Base-by-base conservation (phyloP, 2,888 invertebrate species). In the Margaritifera margaritifera region DNA sequence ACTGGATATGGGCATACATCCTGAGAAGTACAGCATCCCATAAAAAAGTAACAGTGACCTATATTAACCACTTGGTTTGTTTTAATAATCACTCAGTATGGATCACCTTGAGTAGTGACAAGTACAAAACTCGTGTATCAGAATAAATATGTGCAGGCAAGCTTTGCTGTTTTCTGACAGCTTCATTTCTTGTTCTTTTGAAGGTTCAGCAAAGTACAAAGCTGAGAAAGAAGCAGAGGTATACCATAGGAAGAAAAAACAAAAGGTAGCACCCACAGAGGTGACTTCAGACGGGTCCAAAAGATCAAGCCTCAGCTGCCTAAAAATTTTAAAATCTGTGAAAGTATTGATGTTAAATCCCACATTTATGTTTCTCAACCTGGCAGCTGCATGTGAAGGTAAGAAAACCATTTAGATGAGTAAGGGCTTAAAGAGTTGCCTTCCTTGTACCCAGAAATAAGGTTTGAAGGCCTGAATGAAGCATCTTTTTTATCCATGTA, bases 301-400 rank as follows among this genome's bases (percentile, higher is more conserved):
- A 20, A 66, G 68, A 62, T 52, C 60, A 8, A 66, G 42, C 6
- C 62, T 76, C 25, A 75, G 70, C 62, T 71, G 86, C 50, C 73
- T 74, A 57, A 84, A 87, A 66, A 82, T 88, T 31, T 64, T 82
- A 42, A 84, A 75, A 11, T 83, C 86, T 6, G 59, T 87, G 18
- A 86, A 84, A 67, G 75, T 82, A 2, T 80, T 89, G 15, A 68
- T 89, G 15, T 76, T 78, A 50, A 89, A 89, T 69, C 87, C 88
- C 19, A 87, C 88, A 11, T 89, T 88, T 70, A 87, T 88, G 84
- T 87, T 85, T 55, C 81, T 89, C n/a, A 88, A 86, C 67, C 66
- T 88, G 27, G 87, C 89, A 11, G 89, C 88, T n/a, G 87, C 88
- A 19, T 81, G 84, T 66, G 89, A 96, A 88, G 93, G 93, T 85